Base-by-base conservation (phyloP, 2,888 invertebrate genomes). In the Pammene fasciana region DNA sequence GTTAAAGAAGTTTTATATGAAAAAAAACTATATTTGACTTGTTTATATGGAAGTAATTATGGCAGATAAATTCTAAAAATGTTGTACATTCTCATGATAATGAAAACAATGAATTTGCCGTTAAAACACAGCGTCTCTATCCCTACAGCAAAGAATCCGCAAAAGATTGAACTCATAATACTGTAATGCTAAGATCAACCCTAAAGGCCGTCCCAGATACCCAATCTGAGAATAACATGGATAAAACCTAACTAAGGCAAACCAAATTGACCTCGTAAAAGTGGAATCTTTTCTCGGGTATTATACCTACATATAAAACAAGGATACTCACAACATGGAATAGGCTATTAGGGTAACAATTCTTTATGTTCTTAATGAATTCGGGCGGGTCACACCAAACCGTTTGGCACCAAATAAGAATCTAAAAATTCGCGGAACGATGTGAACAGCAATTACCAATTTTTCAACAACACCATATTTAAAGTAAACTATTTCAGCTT, bases 101-200 rank as follows among this genome's bases (percentile, higher is more conserved):
- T 34, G 14, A 34, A 60, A 60, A 16, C 48, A 16, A 16, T 14
- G 46, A 60, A 60, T 61, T 48, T 16, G 11, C 50, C 16, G 5
- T 16, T 50, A 38, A 62, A 38, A 8, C 9, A 9, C 38, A 18
- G 46, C 13, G 36, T 16, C 41, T 2, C 56, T 26, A 26, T 14
- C n/a, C 46, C 10, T 18, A 60, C 59, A 34, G 36, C 36, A 16
- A 14, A 8, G 38, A 62, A 62, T 18, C 61, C 61, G 16, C 18
- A 50, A 50, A 11, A 62, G 41, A 50, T 50, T 50, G 61, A 62
- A 62, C 50, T 38, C 50, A n/a, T 62, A 62, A 62, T 50, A 50
- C 50, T 38, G 38, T 62, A 62, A 50, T 50, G 16, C 50, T 38
- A 18, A 50, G 48, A 62, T 62, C 38, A 18, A 50, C 61, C 61